These are phyloP conservation scores for Anabacerthia variegaticeps DNA, from an alignment of 2,797 vertebrate genomes.

Conservation along the genomic window DNA sequence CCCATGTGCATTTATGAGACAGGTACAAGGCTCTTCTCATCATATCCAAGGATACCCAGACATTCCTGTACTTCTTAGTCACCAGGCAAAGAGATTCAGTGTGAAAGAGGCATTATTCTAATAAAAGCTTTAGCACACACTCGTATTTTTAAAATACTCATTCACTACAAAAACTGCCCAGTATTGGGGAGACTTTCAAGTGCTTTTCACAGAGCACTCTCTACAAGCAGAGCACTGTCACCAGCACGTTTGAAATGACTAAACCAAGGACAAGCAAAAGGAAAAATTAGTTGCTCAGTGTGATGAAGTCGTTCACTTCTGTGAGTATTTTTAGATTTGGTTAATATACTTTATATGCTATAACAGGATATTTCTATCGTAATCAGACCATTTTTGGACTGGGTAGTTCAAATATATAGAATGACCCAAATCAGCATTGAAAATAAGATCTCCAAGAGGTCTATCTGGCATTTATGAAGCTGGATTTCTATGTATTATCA, in stretches of 20 bases:
- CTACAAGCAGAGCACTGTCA: background rate
- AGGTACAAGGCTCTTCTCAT: background rate
- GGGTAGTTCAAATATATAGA: background rate
- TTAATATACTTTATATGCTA: background rate
- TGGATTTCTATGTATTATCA: background rate
- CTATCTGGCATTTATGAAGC: background rate
- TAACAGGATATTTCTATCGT: background rate
- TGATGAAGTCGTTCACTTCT: background rate
- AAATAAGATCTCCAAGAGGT: background rate
- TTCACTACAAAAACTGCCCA: background rate
- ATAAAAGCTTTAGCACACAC: background rate
- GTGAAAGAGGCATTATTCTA: background rate
- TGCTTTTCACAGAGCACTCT: background rate
- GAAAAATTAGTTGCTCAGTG: background rate
- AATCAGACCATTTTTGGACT: background rate
- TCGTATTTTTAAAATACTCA: background rate
- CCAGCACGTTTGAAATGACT: background rate
- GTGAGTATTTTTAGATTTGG: background rate
- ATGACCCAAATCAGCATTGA: background rate
- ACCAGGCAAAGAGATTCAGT: background rate
- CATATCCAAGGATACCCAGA: background rate
- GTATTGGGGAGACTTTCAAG: background rate
- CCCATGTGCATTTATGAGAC: background rate
- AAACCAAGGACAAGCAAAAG: background rate
- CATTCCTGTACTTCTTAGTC: background rate